Base-by-base conservation (phyloP, 2,113 vertebrate species). In the Ptychochromis oligacanthus region DNA sequence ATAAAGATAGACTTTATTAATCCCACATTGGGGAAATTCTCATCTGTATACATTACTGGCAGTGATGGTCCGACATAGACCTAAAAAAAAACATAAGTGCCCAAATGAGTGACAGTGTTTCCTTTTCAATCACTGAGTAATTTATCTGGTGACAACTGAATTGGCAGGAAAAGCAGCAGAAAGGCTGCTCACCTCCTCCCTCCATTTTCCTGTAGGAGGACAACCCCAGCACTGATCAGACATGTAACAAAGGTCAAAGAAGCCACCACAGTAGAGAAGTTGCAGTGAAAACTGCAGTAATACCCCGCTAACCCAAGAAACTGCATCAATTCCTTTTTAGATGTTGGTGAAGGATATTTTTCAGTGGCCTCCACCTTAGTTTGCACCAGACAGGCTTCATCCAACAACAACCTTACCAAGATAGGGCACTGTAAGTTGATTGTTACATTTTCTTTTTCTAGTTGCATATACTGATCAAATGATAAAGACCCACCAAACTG, bases 41-140 rank as follows among this genome's bases (percentile, higher is more conserved):
- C n/a, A 24, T 67, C 22, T 67, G 22, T 46, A 7, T 1, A 26
- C 64, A 67, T 7, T 7, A 70, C 40, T 15, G 62, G 62, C 17
- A 65, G 38, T 65, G 62, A 65, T 65, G 38, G 38, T 65, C 36
- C 62, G 43, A n/a, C n/a, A n/a, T 65, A 38, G 62, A 65, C 62
- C 62, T 22, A n/a, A 1, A 24, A 43, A 38, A 15, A 24, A 2
- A 1, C 61, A 7, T 0, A n/a, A 65, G 36, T 2, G 62, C 62
- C 38, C 38, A 43, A 43, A 10, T 43, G n/a, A 65, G 38, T 13
- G 24, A 15, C 62, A 10, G 62, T 3, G 40, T 65, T 24, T 24
- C 0, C n/a, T 17, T 65, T 65, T 43, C 7, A 4, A 13, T 65
- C 62, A 65, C 31, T 34, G 34, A 62, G n/a, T 24, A 43, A 65